Conservation (phyloP, 2,113 vertebrate genomes). For the Mandrillus leucophaeus region DNA sequence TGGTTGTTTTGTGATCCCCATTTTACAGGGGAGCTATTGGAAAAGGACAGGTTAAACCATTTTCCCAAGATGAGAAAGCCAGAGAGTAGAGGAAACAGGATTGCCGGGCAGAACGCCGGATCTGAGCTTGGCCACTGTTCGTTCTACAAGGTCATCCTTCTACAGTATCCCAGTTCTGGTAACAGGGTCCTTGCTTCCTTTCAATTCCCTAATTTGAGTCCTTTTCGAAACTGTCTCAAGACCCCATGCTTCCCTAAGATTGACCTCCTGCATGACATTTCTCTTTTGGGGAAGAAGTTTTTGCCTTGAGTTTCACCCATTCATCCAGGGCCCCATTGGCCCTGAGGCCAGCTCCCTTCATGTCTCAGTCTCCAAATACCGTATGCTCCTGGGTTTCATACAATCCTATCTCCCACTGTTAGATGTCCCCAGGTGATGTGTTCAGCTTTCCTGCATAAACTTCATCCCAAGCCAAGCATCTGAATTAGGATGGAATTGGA, state of each 20-base stretch:
- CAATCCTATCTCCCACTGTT: too few relatives aligned
- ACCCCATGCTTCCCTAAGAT: accelerated
- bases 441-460: background rate
- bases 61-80: background rate
- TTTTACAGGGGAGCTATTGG: background rate
- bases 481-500: background rate
- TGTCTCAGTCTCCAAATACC: background rate
- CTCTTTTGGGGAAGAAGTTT: background rate
- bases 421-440: background rate
- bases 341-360: background rate
- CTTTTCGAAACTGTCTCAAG: background rate
- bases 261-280: background rate
- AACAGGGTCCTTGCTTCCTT: background rate
- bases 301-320: background rate
- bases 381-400: too few relatives aligned
- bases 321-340: accelerated
- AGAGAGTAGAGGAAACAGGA: too few relatives aligned
- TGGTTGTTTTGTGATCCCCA: too few relatives aligned
- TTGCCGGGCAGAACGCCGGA: background rate
- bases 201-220: too few relatives aligned
- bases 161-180: background rate
- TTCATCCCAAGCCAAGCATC: background rate
- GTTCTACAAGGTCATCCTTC: background rate
- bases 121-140: accelerated
- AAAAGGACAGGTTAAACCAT: background rate